A percentile compares a stretch with the other conserved stretches of the same genome.
These are phyloP conservation scores for Dexiosoma caninum DNA, from an alignment of 2,888 invertebrate species.

Conservation along the genomic window DNA sequence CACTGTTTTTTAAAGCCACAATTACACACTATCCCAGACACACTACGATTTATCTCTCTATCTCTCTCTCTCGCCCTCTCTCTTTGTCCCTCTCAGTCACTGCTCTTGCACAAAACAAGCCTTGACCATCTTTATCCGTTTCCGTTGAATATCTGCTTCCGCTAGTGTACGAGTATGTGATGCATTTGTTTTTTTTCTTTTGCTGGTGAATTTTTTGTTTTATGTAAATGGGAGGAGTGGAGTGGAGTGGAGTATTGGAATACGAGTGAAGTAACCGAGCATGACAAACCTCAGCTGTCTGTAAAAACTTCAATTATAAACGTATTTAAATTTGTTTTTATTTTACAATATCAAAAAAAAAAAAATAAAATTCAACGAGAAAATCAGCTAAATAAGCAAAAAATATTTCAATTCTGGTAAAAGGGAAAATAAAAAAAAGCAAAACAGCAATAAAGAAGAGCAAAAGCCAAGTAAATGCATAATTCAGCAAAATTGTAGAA, in stretches of 20 bases:
- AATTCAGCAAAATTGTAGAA: conserved; percentile 63
- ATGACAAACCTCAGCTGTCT: conserved; percentile 70
- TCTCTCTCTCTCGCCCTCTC: background rate
- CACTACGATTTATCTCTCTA: no score
- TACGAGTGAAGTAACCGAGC: conserved; percentile 46
- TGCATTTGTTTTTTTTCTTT: conserved; percentile 28
- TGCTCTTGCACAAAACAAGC: conserved; percentile 16
- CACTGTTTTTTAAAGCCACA: conserved; percentile 46
- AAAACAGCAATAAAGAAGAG: conserved; percentile 29
- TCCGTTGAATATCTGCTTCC: conserved; percentile 47
- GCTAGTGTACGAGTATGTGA: conserved; percentile 24
- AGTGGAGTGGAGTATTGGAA: background rate
- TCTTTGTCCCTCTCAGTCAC: background rate
- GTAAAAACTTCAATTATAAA: conserved; percentile 69
- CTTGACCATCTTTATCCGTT: conserved; percentile 54
- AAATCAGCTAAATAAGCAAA: conserved; percentile 64
- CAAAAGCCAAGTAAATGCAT: conserved; percentile 63
- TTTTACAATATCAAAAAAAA: no score
- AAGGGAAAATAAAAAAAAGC: conserved; percentile 25
- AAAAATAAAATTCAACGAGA: conserved; percentile 56
- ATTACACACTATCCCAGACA: conserved; percentile 13
- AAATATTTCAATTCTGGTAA: conserved; percentile 60
- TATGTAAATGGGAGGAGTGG: background rate
- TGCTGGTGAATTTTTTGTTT: background rate
- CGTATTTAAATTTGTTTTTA: conserved; percentile 62